Conservation (phyloP, 1,140 invertebrate species). For the Nymphalis io region DNA sequence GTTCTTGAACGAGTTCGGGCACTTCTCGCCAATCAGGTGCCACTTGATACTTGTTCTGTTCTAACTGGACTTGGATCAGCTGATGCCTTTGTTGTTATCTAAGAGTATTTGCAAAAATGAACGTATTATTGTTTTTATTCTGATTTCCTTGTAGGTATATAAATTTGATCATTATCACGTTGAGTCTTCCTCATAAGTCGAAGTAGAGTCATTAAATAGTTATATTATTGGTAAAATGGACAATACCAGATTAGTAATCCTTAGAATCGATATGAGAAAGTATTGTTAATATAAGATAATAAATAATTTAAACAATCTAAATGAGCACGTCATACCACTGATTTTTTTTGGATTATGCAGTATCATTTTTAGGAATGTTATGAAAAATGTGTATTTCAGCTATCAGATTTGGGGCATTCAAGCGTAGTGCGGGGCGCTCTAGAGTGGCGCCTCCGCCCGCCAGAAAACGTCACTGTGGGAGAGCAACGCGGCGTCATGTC, state of each 20-base stretch:
- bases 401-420: constrained; percentile 54
- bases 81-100: constrained; percentile 52
- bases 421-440: constrained; percentile 69
- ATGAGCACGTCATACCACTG: constrained; percentile 45
- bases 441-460: constrained; percentile 60
- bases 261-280: neutral
- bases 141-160: neutral
- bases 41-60: constrained; percentile 77
- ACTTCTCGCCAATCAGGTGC: constrained; percentile 75
- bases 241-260: neutral
- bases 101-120: constrained; percentile 8
- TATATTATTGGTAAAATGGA: too few relatives aligned
- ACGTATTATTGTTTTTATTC: neutral
- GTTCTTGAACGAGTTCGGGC: constrained; percentile 76
- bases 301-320: neutral
- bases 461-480: constrained; percentile 54
- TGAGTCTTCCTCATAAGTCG: too few relatives aligned
- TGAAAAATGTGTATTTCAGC: constrained; percentile 56
- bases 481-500: constrained; percentile 60
- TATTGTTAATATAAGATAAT: neutral
- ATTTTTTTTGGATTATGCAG: neutral
- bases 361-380: constrained; percentile 5
- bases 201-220: too few relatives aligned
- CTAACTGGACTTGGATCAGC: constrained; percentile 77
- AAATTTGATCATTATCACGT: too few relatives aligned